Percentiles rank a stretch among this genome's conserved stretches.
phyloP scores from a whole-genome alignment of 1,140 invertebrate species.

The Schlechtendalia chinensis region DNA sequence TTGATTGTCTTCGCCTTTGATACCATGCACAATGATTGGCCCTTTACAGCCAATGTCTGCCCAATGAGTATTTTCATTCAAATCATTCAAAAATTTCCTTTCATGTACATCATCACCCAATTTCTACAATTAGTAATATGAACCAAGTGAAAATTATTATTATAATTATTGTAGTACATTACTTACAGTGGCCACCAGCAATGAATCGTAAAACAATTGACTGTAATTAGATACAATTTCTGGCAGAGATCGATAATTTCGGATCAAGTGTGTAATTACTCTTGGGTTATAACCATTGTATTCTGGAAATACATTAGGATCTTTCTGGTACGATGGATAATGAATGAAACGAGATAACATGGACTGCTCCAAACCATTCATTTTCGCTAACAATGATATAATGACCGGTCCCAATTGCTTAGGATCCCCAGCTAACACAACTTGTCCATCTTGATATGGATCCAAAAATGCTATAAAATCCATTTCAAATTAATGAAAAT shows the following conservation, averaged over 20 bases:
- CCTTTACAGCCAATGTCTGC: slow-evolving; percentile 14
- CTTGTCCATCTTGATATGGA: slow-evolving; percentile 60
- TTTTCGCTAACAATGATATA: slow-evolving; percentile 63
- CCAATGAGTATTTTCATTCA: slow-evolving; percentile 35
- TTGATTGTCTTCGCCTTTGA: slow-evolving; percentile 73
- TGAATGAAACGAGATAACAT: slow-evolving; percentile 56
- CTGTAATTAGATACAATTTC: slow-evolving; percentile 75
- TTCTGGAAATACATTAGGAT: slow-evolving; percentile 56
- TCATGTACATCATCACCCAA: neutral
- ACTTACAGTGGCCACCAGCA: slow-evolving; percentile 63
- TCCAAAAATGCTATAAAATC: slow-evolving; percentile 50
- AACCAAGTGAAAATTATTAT: neutral
- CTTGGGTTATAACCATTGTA: slow-evolving; percentile 66
- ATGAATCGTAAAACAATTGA: slow-evolving; percentile 76
- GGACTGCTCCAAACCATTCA: slow-evolving; percentile 63
- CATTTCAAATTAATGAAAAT: neutral
- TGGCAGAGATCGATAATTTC: slow-evolving; percentile 78
- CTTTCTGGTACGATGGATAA: slow-evolving; percentile 54
- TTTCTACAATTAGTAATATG: neutral
- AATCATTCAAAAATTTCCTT: slow-evolving; percentile 30
- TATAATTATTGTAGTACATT: neutral
- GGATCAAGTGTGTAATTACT: slow-evolving; percentile 69
- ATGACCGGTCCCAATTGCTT: slow-evolving; percentile 85
- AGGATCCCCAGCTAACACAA: slow-evolving; percentile 87
- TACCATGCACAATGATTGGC: slow-evolving; percentile 74